Base-by-base conservation (phyloP, 2,113 vertebrate genomes). In the Menidia beryllina region DNA sequence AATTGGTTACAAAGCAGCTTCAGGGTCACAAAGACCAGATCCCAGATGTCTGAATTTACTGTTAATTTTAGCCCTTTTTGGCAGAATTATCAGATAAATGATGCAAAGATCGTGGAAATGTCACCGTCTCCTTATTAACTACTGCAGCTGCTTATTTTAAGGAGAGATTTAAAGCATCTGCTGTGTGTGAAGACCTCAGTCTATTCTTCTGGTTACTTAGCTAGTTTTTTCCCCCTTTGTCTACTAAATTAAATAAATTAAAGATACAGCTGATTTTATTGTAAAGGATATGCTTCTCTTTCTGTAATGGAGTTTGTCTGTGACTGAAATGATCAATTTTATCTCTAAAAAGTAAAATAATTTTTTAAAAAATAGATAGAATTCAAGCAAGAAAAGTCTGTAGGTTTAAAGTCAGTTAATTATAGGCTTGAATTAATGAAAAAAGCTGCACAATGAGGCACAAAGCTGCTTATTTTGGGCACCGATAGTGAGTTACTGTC, bases 61-160 rank as follows among this genome's bases (percentile, higher is more conserved):
- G n/a, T n/a, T n/a, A n/a, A n/a, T 82, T 75, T 77, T 20, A 51
- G 59, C 52, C 59, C 19, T 30, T 59, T 39, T 13, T 51, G 56
- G 67, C 48, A 24, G 63, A 58, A 61, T 64, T 73, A 79, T 77
- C 70, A 84, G 50, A 64, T 73, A 65, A 72, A n/a, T 15, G 62
- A 75, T 76, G 75, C 62, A 39, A 50, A 74, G 77, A 74, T 70
- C 74, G 52, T 62, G 59, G 74, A 85, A 76, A 83, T 86, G 86
- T 85, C 69, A 76, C 30, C 43, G 17, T 58, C 23, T 23, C n/a
- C 59, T 27, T 62, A 14, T 79, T 27, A 36, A 21, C 57, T 25
- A 14, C 43, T 38, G 43, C 51, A 59, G 21, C 41, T 77, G 30
- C 41, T 70, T 76, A 80, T 79, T 57, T 47, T 2, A 36, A 41